phyloP scores from a whole-genome alignment of 2,888 invertebrate species.

The Drymonia ruficornis region DNA sequence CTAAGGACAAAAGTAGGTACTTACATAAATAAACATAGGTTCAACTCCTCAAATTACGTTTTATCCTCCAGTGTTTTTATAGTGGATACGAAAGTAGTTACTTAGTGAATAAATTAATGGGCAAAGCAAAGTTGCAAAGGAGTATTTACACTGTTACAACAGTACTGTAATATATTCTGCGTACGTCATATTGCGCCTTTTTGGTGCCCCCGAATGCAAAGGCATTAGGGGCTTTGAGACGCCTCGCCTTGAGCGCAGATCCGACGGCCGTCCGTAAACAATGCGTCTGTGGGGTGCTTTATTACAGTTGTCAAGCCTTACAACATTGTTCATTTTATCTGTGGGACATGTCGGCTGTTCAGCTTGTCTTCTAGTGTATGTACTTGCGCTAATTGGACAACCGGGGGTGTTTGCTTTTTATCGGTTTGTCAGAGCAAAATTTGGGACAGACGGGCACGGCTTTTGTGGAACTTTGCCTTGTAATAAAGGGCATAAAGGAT shows the following conservation, averaged over 20 bases:
- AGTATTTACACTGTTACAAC: background rate
- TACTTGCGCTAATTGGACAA: constrained; percentile 32
- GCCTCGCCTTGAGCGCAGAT: constrained; percentile 17
- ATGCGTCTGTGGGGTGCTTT: constrained; percentile 38
- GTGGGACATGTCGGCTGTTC: constrained; percentile 37
- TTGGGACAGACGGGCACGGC: background rate
- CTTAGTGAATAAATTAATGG: no score
- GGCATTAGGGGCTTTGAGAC: constrained; percentile 25
- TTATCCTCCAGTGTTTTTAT: no score
- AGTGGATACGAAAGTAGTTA: no score
- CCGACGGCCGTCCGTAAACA: constrained; percentile 36
- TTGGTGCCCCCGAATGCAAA: constrained; percentile 29
- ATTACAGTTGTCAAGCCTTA: constrained; percentile 44
- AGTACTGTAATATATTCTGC: background rate
- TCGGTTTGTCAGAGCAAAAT: constrained; percentile 2
- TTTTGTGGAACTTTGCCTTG: background rate
- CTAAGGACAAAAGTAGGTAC: no score
- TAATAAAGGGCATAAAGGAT: background rate
- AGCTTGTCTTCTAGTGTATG: constrained; percentile 21
- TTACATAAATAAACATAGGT: no score
- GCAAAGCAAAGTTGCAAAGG: no score
- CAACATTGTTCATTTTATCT: constrained; percentile 44
- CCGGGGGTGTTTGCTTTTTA: constrained; percentile 13
- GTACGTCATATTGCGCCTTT: constrained; percentile 16
- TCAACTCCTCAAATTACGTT: no score